Base-by-base conservation (phyloP, 2,888 invertebrate genomes). In the Stenodema calcarata region DNA sequence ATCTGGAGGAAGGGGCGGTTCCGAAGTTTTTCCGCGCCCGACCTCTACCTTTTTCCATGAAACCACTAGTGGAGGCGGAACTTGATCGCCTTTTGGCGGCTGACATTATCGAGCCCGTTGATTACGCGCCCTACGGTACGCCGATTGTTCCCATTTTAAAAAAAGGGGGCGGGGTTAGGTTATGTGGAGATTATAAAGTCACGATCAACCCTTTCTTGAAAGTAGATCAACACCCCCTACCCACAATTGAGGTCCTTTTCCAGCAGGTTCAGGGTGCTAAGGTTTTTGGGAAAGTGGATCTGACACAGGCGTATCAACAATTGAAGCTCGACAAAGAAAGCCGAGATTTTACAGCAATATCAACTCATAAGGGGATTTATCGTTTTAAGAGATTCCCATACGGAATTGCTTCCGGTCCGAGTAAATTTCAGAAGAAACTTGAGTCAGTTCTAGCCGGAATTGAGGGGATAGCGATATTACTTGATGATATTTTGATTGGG, bases 131-230 rank as follows among this genome's bases (percentile, higher is more conserved):
- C 30, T 91, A 90, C 90, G 90, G 89, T n/a, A 90, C 90, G 9
- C 91, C 91, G 0, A 89, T 91, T 4, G 91, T 91, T 0, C 90
- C 90, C 0, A 89, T 91, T 0, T 84, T 90, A 1, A 91, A 91
- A 88, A 89, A 88, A 27, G 89, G 90, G 85, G 90, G 90, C 0
- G 70, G 87, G 42, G 88, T 91, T 9, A 50, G 90, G 16, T 87
- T 91, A 14, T 91, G 91, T 87, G 87, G 85, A 9, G 54, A 85
- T 47, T 85, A 50, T 35, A 85, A 85, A 30, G 30, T 85, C 0
- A 76, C 85, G 1, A 30, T 88, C 0, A 88, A 88, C 41, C 82
- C 86, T 11, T 41, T 28, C 12, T 73, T 87, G 0, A 44, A 87
- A 30, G 69, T 86, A 6, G 86, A 88, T 75, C 80, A 87, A 79